Evolutionary conservation across 2,113 vertebrate species (phyloP).

Genomic region (Daphoenositta chrysoptera): DNA sequence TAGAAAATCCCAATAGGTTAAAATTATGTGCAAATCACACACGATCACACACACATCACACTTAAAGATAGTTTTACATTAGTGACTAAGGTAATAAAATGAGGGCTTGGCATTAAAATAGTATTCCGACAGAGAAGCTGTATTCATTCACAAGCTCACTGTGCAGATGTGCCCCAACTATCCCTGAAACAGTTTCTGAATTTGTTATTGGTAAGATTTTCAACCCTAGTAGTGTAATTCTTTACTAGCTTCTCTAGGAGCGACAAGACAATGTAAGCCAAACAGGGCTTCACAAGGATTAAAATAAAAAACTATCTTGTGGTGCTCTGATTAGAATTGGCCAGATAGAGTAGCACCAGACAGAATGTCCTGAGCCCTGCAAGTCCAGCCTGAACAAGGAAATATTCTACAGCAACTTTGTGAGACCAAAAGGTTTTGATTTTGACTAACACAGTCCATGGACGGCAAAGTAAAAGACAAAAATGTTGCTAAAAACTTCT

Average conservation of each 20-base stretch:
- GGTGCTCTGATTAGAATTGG: not conserved
- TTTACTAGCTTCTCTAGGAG: not conserved
- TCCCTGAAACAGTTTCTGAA: not conserved
- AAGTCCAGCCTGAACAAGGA: not conserved
- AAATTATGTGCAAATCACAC: not conserved
- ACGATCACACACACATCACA: not conserved
- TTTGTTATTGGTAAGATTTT: not conserved
- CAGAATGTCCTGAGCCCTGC: not conserved
- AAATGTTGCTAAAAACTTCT: not conserved
- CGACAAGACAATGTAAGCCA: not conserved
- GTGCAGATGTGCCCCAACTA: not conserved
- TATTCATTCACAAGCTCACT: not conserved
- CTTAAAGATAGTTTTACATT: not conserved
- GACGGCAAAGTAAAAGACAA: not conserved
- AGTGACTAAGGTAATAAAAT: not conserved
- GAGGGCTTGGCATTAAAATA: not conserved
- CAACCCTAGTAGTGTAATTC: not conserved
- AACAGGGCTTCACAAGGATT: not conserved
- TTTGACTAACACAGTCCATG: not conserved
- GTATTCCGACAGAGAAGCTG: not conserved
- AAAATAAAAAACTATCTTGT: not conserved
- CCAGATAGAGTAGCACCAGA: not conserved
- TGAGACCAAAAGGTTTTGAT: not conserved
- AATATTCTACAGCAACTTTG: not conserved
- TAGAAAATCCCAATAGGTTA: not conserved